Conservation (phyloP, 2,888 invertebrate genomes). For the Lottia gigantea region DNA sequence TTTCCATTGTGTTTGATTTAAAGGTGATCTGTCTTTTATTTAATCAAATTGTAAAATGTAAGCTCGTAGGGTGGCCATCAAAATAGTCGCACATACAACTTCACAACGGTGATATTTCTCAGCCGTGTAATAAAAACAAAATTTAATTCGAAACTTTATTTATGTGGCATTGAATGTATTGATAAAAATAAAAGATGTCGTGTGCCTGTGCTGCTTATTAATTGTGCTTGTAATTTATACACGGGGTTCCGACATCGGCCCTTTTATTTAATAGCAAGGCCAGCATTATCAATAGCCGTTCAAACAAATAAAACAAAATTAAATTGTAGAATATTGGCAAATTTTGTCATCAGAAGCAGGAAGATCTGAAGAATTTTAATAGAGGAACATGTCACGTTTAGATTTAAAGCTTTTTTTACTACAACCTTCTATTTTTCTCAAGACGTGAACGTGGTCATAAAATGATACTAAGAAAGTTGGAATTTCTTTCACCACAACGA, state of each 20-base stretch:
- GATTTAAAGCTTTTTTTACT: conserved; percentile 6
- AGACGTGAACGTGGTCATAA: conserved; percentile 7
- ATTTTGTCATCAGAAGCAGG: conserved; percentile 2
- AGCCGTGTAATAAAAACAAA: conserved; percentile 4
- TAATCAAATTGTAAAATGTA: too few relatives aligned
- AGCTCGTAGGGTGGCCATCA: too few relatives aligned
- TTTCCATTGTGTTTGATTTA: too few relatives aligned
- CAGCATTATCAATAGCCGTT: conserved; percentile 8
- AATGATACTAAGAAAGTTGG: conserved; percentile 1
- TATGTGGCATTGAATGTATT: conserved; percentile 10
- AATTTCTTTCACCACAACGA: conserved; percentile 8
- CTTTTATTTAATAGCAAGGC: conserved; percentile 10
- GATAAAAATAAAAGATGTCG: conserved; percentile 9
- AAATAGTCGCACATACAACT: too few relatives aligned
- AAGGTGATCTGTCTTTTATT: too few relatives aligned
- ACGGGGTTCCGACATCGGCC: not conserved
- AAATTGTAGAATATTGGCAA: conserved; percentile 7
- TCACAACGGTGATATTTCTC: not conserved
- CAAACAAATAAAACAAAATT: conserved; percentile 8
- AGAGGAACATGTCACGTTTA: not conserved
- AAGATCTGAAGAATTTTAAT: conserved; percentile 11
- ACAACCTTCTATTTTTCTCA: conserved; percentile 5
- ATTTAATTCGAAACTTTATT: conserved; percentile 4
- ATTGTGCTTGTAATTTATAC: conserved; percentile 6
- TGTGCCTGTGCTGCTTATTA: not conserved